Base-by-base conservation (phyloP, 2,113 vertebrate genomes). In the Brachionichthys hirsutus region DNA sequence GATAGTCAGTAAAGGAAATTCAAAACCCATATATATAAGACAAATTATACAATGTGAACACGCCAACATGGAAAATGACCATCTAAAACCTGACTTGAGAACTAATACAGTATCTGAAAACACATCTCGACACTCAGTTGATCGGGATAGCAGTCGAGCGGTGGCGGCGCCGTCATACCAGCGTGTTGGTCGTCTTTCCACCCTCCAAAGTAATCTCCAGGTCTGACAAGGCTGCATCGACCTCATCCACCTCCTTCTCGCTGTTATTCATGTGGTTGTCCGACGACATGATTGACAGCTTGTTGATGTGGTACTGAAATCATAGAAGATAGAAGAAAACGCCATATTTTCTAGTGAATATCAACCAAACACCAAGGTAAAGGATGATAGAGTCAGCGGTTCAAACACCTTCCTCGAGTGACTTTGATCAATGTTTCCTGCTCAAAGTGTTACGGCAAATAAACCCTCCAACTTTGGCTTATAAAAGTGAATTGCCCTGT, bases 241-340 rank as follows among this genome's bases (percentile, higher is more conserved):
- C 97, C 87, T 99, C 97, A 35, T 99, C 97, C 58, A 99, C 94
- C 56, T 99, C 97, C 90, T 98, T 98, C 91, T 99, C 96, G 1
- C 95, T 99, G 93, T 99, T 95, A 84, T 99, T 99, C 89, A 98
- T 92, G 88, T 98, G 97, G 86, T 98, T 97, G 80, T 98, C 97
- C 22, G 96, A 95, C 2, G 97, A 96, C 96, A 98, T 98, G 92
- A 98, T 94, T 9, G 97, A 98, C 77, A 99, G 89, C 83, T 99
- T 98, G 86, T 99, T 99, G 93, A 99, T 95, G 88, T 99, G 97
- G 86, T 99, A 98, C 97, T 99, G 90, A 90, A 16, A 1, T 6
- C 57, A 65, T 54, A 10, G 67, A 50, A 40, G 12, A 41, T 10
- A 24, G 12, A 9, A 10, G 12, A 20, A 13, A 5, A 5, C 12